Percentiles rank a stretch among this genome's conserved stretches.
Conservation (phyloP, 1,140 invertebrate genomes). For the Araneus ventricosus region DNA sequence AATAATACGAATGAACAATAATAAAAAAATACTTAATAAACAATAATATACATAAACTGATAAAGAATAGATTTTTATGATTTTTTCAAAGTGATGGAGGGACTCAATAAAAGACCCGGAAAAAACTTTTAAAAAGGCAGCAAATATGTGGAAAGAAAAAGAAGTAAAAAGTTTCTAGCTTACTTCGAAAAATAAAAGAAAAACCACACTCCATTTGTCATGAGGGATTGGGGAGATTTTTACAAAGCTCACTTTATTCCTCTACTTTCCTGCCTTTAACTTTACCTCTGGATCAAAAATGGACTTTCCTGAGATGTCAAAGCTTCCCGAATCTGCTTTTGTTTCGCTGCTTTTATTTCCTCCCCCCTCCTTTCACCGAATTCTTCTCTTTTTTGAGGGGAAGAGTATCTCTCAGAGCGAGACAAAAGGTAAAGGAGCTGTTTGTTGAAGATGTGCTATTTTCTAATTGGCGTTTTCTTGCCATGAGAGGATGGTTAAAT, state of each 20-base stretch:
- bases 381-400: neutral
- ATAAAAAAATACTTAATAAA: no score
- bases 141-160: neutral
- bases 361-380: neutral
- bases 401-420: neutral
- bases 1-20: no score
- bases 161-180: neutral
- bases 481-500: neutral
- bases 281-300: slow-evolving; percentile 12
- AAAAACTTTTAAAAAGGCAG: neutral
- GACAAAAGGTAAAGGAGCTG: neutral
- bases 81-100: neutral
- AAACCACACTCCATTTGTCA: slow-evolving; percentile 20
- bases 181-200: neutral
- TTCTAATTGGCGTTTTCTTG: neutral
- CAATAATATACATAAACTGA: no score
- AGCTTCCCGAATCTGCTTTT: neutral
- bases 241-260: neutral
- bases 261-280: neutral
- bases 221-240: slow-evolving; percentile 37
- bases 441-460: neutral
- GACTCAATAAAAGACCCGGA: neutral
- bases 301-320: slow-evolving; percentile 27
- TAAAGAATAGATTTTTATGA: no score
- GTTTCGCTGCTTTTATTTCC: neutral